phyloP scores from a whole-genome alignment of 2,888 invertebrate genomes.

The Hirudinaria manillensis region DNA sequence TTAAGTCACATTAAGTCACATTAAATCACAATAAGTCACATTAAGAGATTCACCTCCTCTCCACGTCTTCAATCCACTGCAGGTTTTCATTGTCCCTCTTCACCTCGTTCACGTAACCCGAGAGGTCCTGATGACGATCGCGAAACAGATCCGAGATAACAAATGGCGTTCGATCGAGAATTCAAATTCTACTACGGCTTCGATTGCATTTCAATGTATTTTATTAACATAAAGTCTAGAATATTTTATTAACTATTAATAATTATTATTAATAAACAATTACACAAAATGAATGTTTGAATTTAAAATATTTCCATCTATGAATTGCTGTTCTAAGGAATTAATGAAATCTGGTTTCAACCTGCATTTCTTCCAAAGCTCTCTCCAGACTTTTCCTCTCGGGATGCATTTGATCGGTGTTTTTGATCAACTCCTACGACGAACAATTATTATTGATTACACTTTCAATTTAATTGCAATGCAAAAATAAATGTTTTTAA shows the following conservation, averaged over 20 bases:
- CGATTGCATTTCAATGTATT: too few species aligned
- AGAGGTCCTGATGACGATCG: conserved; percentile 65
- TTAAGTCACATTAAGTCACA: too few species aligned
- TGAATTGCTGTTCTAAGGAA: too few species aligned
- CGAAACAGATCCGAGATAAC: background rate
- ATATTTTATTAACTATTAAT: too few species aligned
- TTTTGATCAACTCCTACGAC: conserved; percentile 56
- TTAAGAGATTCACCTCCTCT: conserved; percentile 58
- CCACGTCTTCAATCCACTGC: conserved; percentile 80
- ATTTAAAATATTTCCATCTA: too few species aligned
- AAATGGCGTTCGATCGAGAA: too few species aligned
- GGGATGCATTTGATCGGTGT: conserved; percentile 64
- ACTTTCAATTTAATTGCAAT: too few species aligned
- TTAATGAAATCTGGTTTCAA: background rate
- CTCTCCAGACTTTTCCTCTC: conserved; percentile 75
- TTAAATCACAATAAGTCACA: background rate
- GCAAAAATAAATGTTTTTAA: too few species aligned
- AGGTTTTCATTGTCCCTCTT: conserved; percentile 91
- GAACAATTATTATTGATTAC: background rate
- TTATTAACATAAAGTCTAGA: too few species aligned
- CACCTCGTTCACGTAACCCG: conserved; percentile 94
- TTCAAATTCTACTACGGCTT: too few species aligned
- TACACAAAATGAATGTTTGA: too few species aligned
- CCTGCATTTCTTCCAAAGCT: conserved; percentile 81
- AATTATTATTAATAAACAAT: too few species aligned